A percentile compares a stretch with the other conserved stretches of the same genome.
These are phyloP conservation scores for Halictus quadricinctus DNA, from an alignment of 2,888 invertebrate genomes.

Conservation along the genomic window DNA sequence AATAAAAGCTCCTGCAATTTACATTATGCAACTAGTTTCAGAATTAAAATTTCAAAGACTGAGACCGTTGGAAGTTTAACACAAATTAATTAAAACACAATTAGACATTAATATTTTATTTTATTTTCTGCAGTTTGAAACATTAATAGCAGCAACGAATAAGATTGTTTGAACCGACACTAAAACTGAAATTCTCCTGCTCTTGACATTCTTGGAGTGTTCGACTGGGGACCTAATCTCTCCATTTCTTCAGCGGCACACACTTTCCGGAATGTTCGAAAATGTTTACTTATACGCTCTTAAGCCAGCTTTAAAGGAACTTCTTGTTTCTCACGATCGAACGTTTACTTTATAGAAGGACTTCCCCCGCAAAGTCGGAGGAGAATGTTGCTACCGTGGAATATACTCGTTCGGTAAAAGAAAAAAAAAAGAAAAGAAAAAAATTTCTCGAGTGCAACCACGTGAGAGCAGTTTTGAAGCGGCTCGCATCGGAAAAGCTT, in stretches of 20 bases:
- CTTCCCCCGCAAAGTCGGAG: conserved; percentile 15
- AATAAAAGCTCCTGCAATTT: background rate
- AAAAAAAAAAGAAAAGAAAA: background rate
- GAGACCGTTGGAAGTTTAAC: no score
- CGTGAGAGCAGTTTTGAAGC: background rate
- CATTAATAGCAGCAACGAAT: background rate
- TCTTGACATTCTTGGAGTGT: background rate
- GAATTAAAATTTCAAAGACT: background rate
- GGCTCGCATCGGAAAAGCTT: background rate
- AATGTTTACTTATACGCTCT: conserved; percentile 20
- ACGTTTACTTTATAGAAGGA: conserved; percentile 24
- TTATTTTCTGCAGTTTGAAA: background rate
- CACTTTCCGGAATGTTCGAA: background rate
- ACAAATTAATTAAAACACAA: background rate
- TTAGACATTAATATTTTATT: background rate
- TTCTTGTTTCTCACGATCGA: conserved; percentile 24
- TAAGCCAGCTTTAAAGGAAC: conserved; percentile 12
- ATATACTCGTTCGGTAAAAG: conserved; percentile 12
- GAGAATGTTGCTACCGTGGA: conserved; percentile 3
- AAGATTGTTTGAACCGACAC: no score
- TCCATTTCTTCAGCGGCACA: background rate
- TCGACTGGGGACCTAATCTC: background rate
- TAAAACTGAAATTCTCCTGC: background rate
- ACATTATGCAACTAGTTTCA: background rate
- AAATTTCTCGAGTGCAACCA: background rate